These are phyloP conservation scores for Heterotilapia buettikoferi DNA, from an alignment of 2,113 vertebrate species.

Conservation along the genomic window DNA sequence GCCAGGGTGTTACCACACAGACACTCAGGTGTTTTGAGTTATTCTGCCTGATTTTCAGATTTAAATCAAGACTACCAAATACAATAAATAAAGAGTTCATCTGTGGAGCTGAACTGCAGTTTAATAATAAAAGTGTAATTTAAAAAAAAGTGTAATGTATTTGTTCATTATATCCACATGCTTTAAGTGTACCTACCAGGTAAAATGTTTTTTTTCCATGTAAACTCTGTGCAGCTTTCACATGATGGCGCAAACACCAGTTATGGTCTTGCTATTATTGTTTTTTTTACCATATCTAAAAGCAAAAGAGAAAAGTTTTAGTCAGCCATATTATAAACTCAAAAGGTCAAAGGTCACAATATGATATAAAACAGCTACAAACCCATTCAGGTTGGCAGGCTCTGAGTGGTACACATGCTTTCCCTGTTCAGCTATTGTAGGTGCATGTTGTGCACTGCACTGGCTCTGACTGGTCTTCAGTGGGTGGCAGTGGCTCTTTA, in stretches of 20 bases:
- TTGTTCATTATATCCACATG: not conserved
- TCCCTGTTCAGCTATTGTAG: conserved; percentile 55
- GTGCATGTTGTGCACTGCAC: conserved; percentile 12
- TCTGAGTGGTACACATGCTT: conserved; percentile 72
- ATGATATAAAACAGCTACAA: not conserved
- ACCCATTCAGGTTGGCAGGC: conserved; percentile 75
- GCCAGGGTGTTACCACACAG: not conserved
- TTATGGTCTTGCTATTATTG: conserved; percentile 66
- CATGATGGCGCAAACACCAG: conserved; percentile 91
- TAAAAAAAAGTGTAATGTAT: not conserved
- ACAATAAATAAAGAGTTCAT: not conserved
- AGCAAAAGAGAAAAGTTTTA: not conserved
- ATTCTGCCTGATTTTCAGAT: not conserved
- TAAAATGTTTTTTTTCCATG: not conserved
- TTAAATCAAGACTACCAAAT: not conserved
- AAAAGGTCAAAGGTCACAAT: not conserved
- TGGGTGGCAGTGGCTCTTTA: conserved; percentile 49
- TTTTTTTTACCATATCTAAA: conserved; percentile 77
- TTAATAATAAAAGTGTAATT: not conserved
- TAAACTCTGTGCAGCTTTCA: conserved; percentile 63
- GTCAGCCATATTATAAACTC: not conserved
- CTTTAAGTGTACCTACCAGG: conserved; percentile 23
- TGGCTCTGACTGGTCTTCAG: conserved; percentile 64
- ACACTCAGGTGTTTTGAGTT: not conserved
- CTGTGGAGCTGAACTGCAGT: not conserved